Percentiles rank a stretch among this genome's conserved stretches.
phyloP scores from a whole-genome alignment of 2,888 invertebrate genomes.

The Agapostemon virescens region DNA sequence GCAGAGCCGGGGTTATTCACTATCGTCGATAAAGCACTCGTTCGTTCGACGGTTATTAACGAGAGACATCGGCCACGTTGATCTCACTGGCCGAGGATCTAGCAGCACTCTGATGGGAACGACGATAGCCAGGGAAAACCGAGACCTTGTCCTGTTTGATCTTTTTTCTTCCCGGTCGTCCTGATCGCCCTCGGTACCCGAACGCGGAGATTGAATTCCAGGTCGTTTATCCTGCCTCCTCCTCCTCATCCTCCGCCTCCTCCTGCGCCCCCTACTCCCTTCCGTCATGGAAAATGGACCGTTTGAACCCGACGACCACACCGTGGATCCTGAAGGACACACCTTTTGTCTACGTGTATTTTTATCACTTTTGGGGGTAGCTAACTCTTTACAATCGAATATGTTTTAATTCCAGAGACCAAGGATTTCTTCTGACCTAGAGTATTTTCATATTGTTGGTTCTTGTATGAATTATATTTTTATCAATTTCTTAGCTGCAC shows the following conservation, averaged over 20 bases:
- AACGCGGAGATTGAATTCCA: conserved; percentile 8
- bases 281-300: not conserved
- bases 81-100: not conserved
- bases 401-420: too few species aligned
- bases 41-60: conserved; percentile 6
- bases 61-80: not conserved
- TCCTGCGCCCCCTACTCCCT: too few species aligned
- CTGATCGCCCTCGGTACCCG: not conserved
- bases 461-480: too few species aligned
- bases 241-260: too few species aligned
- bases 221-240: conserved; percentile 2
- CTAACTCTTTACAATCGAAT: too few species aligned
- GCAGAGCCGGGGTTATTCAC: not conserved
- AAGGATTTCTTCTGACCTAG: too few species aligned
- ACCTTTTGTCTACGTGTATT: not conserved
- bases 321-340: not conserved
- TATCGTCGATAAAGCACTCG: conserved; percentile 6
- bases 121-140: not conserved
- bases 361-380: not conserved
- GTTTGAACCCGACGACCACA: not conserved
- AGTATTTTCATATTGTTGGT: too few species aligned
- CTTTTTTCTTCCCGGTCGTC: not conserved
- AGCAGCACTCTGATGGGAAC: not conserved
- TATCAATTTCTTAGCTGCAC: too few species aligned
- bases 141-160: not conserved